Conservation (phyloP, 2,797 vertebrate species). For the Myoxocephalus aenaeus region DNA sequence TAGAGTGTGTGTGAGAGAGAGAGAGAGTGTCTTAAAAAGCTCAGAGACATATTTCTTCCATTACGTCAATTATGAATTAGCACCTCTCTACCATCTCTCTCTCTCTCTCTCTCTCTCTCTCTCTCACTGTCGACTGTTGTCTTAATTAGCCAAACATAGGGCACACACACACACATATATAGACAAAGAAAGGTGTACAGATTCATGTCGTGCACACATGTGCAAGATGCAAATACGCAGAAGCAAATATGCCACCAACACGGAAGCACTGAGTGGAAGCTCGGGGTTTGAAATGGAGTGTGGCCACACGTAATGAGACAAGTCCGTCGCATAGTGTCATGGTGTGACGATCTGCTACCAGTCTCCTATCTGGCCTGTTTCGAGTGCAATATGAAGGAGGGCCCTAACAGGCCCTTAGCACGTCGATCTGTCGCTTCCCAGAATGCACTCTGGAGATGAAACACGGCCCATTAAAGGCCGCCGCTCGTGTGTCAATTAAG, state of each 20-base stretch:
- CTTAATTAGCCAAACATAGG: constrained; percentile 89
- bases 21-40: constrained; percentile 84
- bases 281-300: constrained; percentile 79
- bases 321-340: constrained; percentile 78
- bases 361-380: constrained; percentile 75
- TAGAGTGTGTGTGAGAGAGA: no score
- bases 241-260: constrained; percentile 29
- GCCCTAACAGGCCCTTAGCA: constrained; percentile 68
- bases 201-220: constrained; percentile 24
- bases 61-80: constrained; percentile 94
- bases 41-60: constrained; percentile 91
- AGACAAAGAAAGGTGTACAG: constrained; percentile 34
- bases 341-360: constrained; percentile 76
- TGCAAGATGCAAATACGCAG: constrained; percentile 41
- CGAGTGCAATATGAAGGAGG: constrained; percentile 78
- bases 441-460: constrained; percentile 48
- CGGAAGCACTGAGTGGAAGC: constrained; percentile 32
- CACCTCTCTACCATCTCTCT: constrained; percentile 84
- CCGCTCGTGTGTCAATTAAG: constrained; percentile 1
- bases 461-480: constrained; percentile 15
- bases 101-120: constrained; percentile 46
- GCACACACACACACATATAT: constrained; percentile 33
- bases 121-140: constrained; percentile 83
- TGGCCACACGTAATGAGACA: constrained; percentile 82
- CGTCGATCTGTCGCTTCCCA: constrained; percentile 70